phyloP scores from a whole-genome alignment of 2,888 invertebrate species.

The Molorchus minor region DNA sequence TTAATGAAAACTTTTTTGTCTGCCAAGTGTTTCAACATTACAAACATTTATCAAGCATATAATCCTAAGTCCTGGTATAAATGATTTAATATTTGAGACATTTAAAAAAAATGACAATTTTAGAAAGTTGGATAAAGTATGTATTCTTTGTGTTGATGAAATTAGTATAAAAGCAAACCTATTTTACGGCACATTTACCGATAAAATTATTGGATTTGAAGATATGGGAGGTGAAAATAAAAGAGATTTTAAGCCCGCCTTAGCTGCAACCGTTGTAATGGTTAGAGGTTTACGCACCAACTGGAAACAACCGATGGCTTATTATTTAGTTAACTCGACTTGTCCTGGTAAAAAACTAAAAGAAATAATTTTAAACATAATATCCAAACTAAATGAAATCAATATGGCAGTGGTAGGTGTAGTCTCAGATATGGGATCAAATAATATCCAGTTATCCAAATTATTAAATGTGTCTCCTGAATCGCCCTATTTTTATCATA shows the following conservation, averaged over 20 bases:
- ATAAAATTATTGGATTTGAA: not conserved
- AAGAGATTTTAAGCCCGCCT: not conserved
- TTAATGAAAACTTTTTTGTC: not conserved
- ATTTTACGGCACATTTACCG: not conserved
- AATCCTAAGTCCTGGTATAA: not conserved
- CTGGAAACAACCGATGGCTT: not conserved
- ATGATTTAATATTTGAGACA: not conserved
- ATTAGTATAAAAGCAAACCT: not conserved
- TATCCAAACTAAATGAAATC: not conserved
- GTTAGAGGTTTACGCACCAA: not conserved
- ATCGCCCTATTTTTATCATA: constrained; percentile 33
- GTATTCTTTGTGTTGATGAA: not conserved
- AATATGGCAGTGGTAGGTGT: too few species aligned
- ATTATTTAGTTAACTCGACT: not conserved
- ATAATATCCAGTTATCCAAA: constrained; percentile 30
- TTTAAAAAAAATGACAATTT: not conserved
- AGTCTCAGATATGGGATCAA: constrained; percentile 32
- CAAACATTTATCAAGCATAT: not conserved
- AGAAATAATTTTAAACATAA: not conserved
- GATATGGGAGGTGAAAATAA: not conserved
- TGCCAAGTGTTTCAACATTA: not conserved
- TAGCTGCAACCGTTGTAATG: not conserved
- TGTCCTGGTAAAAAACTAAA: not conserved
- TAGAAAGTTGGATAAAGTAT: not conserved
- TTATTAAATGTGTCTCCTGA: constrained; percentile 29